Conservation (phyloP, 2,888 invertebrate species). For the Notodonta dromedarius region DNA sequence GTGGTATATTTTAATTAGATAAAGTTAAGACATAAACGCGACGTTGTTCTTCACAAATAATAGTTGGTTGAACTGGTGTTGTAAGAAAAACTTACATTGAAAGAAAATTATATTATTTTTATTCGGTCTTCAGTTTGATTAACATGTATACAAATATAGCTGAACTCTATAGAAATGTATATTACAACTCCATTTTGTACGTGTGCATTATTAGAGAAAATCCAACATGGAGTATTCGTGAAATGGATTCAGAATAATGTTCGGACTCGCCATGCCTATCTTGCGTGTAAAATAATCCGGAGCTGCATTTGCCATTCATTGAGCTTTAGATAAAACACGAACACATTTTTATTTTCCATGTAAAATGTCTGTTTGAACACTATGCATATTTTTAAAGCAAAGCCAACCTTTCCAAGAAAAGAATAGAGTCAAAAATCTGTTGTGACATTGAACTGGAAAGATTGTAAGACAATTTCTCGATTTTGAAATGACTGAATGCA, state of each 20-base stretch:
- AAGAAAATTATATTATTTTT: no score
- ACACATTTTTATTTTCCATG: slow-evolving; percentile 56
- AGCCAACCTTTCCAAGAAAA: slow-evolving; percentile 20
- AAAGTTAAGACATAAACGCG: slow-evolving; percentile 12
- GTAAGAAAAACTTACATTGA: neutral
- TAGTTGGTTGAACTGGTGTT: neutral
- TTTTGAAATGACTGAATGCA: slow-evolving; percentile 35
- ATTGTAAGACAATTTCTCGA: slow-evolving; percentile 48
- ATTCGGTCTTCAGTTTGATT: no score
- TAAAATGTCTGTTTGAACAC: slow-evolving; percentile 48
- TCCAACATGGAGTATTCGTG: slow-evolving; percentile 9
- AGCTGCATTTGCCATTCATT: slow-evolving; percentile 59
- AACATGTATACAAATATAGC: neutral
- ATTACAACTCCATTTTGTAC: no score
- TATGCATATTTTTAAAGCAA: slow-evolving; percentile 16
- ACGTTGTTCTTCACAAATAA: neutral
- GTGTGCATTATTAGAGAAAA: no score
- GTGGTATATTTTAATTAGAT: slow-evolving; percentile 40
- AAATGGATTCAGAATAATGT: slow-evolving; percentile 36
- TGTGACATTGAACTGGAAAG: slow-evolving; percentile 19
- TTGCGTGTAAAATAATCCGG: slow-evolving; percentile 52
- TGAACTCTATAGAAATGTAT: no score
- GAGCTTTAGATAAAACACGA: slow-evolving; percentile 54
- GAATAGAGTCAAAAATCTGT: slow-evolving; percentile 27
- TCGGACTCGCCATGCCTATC: slow-evolving; percentile 29